These are phyloP conservation scores for Hemiprocne comata DNA, from an alignment of 2,113 vertebrate species.

Conservation along the genomic window DNA sequence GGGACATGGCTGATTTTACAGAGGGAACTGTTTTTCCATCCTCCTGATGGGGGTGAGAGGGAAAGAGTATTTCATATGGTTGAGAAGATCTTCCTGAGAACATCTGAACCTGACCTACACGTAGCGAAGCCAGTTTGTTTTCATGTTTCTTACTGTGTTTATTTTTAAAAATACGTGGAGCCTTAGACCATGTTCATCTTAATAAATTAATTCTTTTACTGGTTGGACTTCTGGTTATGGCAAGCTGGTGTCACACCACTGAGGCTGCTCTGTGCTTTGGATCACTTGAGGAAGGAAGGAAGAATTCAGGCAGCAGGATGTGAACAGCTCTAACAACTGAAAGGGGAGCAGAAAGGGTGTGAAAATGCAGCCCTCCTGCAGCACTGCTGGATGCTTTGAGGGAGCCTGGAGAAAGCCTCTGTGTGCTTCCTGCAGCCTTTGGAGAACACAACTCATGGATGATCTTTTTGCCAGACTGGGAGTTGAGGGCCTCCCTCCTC, in stretches of 20 bases:
- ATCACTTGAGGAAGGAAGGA: conserved; percentile 51
- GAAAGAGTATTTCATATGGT: not conserved
- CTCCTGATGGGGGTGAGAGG: not conserved
- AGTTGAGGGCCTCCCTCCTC: not conserved
- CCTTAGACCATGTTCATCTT: conserved; percentile 48
- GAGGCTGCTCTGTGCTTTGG: conserved; percentile 7
- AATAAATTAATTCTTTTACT: conserved; percentile 25
- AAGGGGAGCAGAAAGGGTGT: accelerated
- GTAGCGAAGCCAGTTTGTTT: conserved; percentile 22
- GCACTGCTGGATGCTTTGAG: not conserved
- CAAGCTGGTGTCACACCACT: not conserved
- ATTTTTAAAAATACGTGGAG: conserved; percentile 52
- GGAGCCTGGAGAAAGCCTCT: not conserved
- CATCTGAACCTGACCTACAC: not conserved
- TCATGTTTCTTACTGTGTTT: not conserved
- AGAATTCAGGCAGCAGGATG: not conserved
- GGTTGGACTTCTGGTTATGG: conserved; percentile 40
- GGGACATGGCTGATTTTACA: not conserved
- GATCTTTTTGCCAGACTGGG: not conserved
- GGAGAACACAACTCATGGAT: not conserved
- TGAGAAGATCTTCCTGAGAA: conserved; percentile 24
- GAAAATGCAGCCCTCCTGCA: not conserved
- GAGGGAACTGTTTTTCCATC: not conserved
- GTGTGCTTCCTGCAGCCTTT: not conserved
- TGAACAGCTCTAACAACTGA: not conserved